Base-by-base conservation (phyloP, 2,797 vertebrate genomes). In the Leptatherina wallacei region DNA sequence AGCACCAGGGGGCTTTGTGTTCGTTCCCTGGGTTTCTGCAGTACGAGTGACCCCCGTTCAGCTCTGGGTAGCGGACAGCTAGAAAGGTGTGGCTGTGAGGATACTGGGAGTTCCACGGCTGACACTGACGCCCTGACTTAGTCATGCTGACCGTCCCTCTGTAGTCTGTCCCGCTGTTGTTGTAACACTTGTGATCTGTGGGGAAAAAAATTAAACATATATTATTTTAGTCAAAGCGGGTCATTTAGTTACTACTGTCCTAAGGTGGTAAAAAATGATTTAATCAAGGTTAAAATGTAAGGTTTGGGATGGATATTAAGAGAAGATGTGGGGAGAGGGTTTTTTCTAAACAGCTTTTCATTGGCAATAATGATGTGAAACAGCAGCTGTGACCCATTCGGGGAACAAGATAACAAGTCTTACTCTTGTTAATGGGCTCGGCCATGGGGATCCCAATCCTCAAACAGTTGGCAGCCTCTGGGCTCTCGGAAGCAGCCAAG, bases 91-190 rank as follows among this genome's bases (percentile, higher is more conserved):
- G 98, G 1, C 94, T 97, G 92, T 99, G 98, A 0, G 98, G 98
- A 73, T 99, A 98, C 93, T 99, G 98, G 0, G 98, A 99, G 90
- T 98, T 99, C 98, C 98, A 99, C 0, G 98, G 98, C 92, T 99
- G 98, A 93, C 98, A 99, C 93, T 99, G 98, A 1, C 95, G 96
- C 1, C 97, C 96, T 0, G 97, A 98, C 86, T 94, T 95, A 22
- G 98, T 99, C 91, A 95, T 80, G 2, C 98, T 99, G 84, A 96
- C 94, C 0, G 98, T 99, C 0, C 98, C 98, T 11, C 98, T 95
- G 89, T 98, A 99, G 75, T 99, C 98, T 0, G 92, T 84, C 14
- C 98, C 98, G 0, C 94, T 97, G 94, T 83, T 93, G 90, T 99
- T 99, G 86, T 96, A 99, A 85, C 98, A 99, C 78, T 95, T 97